Evolutionary conservation across 2,113 vertebrate species (phyloP).

Genomic region (Riparia riparia): DNA sequence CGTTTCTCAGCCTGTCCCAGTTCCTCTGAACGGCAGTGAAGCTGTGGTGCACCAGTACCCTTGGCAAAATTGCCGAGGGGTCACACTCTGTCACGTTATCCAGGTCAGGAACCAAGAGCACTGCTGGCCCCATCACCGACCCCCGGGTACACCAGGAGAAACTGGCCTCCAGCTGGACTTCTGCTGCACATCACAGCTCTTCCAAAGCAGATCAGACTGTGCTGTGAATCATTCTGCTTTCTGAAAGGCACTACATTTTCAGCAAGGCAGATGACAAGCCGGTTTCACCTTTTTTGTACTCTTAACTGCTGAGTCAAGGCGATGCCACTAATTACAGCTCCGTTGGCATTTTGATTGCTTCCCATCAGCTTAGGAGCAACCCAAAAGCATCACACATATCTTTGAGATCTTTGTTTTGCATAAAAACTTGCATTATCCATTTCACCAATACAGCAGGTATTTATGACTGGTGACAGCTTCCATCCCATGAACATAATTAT

Average conservation of each 20-base stretch:
- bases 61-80: background rate
- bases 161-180: background rate
- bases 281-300: background rate
- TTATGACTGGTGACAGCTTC: background rate
- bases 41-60: background rate
- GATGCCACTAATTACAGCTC: background rate
- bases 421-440: background rate
- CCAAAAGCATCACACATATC: background rate
- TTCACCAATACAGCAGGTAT: background rate
- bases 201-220: background rate
- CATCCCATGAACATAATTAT: background rate
- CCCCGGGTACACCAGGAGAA: too few relatives aligned
- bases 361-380: background rate
- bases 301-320: background rate
- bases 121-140: background rate
- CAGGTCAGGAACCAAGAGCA: background rate
- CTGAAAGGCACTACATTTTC: background rate
- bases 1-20: background rate
- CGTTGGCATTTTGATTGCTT: background rate
- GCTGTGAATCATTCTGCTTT: background rate
- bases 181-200: background rate
- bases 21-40: background rate
- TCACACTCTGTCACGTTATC: accelerated
- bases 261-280: background rate
- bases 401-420: background rate